phyloP scores from a whole-genome alignment of 37 sponge, comb jelly and placozoan genomes.

The Mnemiopsis leidyi region DNA sequence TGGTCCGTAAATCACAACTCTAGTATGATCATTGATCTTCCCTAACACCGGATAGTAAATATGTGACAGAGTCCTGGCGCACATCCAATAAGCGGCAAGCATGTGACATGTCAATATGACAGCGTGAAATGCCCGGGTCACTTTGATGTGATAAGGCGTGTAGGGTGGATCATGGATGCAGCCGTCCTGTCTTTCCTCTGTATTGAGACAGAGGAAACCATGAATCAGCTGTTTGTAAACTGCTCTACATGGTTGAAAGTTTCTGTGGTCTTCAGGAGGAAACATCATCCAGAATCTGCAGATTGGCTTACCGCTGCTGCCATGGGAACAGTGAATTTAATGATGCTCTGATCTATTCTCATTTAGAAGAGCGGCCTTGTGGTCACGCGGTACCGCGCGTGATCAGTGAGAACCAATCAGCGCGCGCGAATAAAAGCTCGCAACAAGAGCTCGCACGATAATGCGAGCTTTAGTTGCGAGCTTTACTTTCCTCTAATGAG shows the following conservation, averaged over 20 bases:
- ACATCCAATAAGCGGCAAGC: not conserved
- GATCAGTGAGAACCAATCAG: slow-evolving; percentile 16
- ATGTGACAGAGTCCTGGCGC: not conserved
- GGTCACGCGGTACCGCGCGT: not conserved
- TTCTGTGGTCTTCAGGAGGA: not conserved
- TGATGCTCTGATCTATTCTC: not conserved
- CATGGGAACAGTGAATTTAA: not conserved
- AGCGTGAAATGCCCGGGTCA: not conserved
- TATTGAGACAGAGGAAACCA: too few relatives aligned
- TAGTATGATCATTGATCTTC: too few relatives aligned
- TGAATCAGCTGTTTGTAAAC: too few relatives aligned
- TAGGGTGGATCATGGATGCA: too few relatives aligned
- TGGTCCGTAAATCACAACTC: too few relatives aligned
- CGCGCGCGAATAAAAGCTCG: slow-evolving; percentile 22
- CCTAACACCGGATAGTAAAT: not conserved
- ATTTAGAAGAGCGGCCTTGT: not conserved
- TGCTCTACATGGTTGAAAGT: not conserved
- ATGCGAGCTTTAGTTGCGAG: slow-evolving; percentile 34
- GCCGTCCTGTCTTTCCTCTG: too few relatives aligned
- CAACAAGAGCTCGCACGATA: slow-evolving; percentile 12
- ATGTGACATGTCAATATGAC: not conserved
- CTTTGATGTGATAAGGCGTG: not conserved
- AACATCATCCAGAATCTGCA: not conserved
- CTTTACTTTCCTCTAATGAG: not conserved
- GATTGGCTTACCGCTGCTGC: not conserved